Conservation (phyloP, 2,888 invertebrate genomes). For the Chaitophorus viminalis region DNA sequence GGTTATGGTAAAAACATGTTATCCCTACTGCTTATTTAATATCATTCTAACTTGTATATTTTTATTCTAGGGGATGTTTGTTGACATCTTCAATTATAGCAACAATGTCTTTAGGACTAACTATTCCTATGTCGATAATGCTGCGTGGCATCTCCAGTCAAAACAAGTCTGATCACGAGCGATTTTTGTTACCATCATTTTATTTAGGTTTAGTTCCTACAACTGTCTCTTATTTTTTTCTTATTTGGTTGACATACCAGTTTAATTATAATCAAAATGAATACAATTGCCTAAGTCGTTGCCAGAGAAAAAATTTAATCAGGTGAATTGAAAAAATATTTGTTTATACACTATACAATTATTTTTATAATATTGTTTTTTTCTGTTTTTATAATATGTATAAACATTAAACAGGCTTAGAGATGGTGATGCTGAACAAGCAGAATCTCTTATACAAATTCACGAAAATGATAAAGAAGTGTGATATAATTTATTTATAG, state of each 20-base stretch:
- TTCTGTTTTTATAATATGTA: conserved; percentile 63
- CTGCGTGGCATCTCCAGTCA: conserved; percentile 41
- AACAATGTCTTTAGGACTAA: conserved; percentile 84
- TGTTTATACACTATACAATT: conserved; percentile 1
- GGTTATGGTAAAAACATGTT: conserved; percentile 80
- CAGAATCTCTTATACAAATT: conserved; percentile 75
- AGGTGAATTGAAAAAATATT: conserved; percentile 39
- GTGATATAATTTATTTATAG: conserved; percentile 66
- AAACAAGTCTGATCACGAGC: conserved; percentile 70
- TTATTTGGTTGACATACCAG: conserved; percentile 54
- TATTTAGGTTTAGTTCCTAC: conserved; percentile 61
- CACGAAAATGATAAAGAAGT: conserved; percentile 72
- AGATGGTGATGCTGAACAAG: conserved; percentile 76
- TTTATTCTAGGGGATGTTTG: conserved; percentile 85
- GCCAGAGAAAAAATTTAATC: conserved; percentile 52
- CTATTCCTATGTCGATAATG: conserved; percentile 78
- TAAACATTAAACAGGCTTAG: conserved; percentile 68
- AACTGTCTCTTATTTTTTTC: conserved; percentile 44
- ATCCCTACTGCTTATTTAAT: background rate
- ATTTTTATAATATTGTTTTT: conserved; percentile 64
- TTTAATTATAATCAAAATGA: conserved; percentile 57
- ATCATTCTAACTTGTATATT: conserved; percentile 18
- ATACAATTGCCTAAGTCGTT: conserved; percentile 43
- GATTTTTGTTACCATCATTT: conserved; percentile 70
- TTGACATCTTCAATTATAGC: conserved; percentile 91